Evolutionary conservation across 2,888 invertebrate species (phyloP).

Genomic region (Calameuta filiformis): DNA sequence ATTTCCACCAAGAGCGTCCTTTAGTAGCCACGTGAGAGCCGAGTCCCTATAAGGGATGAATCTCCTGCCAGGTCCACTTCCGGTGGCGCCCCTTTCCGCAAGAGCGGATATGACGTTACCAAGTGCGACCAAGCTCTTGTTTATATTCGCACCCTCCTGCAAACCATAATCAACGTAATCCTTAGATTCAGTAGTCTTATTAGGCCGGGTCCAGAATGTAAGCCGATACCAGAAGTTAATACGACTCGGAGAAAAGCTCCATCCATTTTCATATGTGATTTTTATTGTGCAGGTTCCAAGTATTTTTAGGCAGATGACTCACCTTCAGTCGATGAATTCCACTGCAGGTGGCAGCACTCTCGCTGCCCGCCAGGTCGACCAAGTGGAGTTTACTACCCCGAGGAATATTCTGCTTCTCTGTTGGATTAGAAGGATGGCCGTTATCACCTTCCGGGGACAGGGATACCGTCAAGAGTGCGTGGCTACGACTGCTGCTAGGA

Average conservation of each 20-base stretch:
- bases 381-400: slow-evolving; percentile 74
- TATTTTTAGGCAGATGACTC: slow-evolving; percentile 44
- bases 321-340: slow-evolving; percentile 64
- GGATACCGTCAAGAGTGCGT: slow-evolving; percentile 77
- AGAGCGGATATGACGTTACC: slow-evolving; percentile 85
- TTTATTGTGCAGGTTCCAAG: slow-evolving; percentile 67
- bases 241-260: not conserved
- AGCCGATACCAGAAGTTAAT: not conserved
- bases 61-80: slow-evolving; percentile 60
- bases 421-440: slow-evolving; percentile 69
- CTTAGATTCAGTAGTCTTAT: not conserved
- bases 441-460: slow-evolving; percentile 72
- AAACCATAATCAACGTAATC: slow-evolving; percentile 15
- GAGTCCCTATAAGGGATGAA: slow-evolving; percentile 86
- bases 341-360: slow-evolving; percentile 68
- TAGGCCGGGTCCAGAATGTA: not conserved
- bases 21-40: slow-evolving; percentile 83
- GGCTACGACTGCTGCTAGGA: slow-evolving; percentile 77
- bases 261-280: not conserved
- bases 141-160: slow-evolving; percentile 75
- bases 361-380: slow-evolving; percentile 78
- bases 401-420: slow-evolving; percentile 62
- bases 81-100: slow-evolving; percentile 61
- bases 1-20: slow-evolving; percentile 84
- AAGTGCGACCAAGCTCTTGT: slow-evolving; percentile 82